Base-by-base conservation (phyloP, 2,888 invertebrate species). In the Cinara cedri region DNA sequence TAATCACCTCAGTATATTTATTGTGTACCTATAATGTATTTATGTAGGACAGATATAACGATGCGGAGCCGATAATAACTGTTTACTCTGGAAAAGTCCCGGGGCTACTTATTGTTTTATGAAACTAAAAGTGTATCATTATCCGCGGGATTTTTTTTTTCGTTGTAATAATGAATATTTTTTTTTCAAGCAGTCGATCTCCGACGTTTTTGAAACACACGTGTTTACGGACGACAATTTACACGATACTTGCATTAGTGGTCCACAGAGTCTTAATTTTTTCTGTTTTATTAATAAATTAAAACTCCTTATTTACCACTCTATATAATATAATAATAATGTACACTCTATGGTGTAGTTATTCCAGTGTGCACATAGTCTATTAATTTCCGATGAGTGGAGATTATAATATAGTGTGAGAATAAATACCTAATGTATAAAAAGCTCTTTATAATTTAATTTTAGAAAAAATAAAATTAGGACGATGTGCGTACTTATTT, bases 191-290 rank as follows among this genome's bases (percentile, higher is more conserved):
- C 49, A 46, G 60, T 19, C 26, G 62, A 49, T 49, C 9, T 26
- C 46, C 13, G 26, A 49, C 49, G 34, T 24, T 63, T 42, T 42
- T 16, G 21, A 54, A 42, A 11, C 16, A 54, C 54, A 13, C 42
- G 34, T 51, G 24, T 10, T 1, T 11, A 16, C 11, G 42, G 8
- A 10, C 19, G n/a, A 60, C 19, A 49, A 72, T 72, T 63, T 72
- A 72, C 62, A 65, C 9, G 65, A 65, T 75, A 75, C 65, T 65
- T 51, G 65, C 74, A 75, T 75, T 75, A 75, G 74, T 62, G 14
- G 21, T 16, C 14, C 16, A 55, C 11, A 44, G 24, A n/a, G 44
- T 57, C 13, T 57, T 26, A 55, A 55, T 57, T 21, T 9, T 19
- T 21, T 34, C 13, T 21, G 16, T 24, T 11, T 71, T 16, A 55